Evolutionary conservation across 2,797 vertebrate species (phyloP).

Genomic region (Taenioides sp.): DNA sequence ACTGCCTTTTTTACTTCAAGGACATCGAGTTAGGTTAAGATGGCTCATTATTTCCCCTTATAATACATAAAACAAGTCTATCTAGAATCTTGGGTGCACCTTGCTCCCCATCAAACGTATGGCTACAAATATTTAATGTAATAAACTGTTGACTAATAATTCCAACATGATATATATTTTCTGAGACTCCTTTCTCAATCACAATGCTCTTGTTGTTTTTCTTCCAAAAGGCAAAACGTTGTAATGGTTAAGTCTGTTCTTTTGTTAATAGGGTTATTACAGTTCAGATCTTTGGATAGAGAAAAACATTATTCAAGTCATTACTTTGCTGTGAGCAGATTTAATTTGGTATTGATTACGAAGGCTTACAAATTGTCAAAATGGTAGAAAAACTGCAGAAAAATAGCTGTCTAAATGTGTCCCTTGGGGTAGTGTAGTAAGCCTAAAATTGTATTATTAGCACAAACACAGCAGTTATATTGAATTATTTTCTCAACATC

Average conservation of each 20-base stretch:
- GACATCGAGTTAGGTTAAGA: not conserved
- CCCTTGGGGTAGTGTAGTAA: not conserved
- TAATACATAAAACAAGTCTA: not conserved
- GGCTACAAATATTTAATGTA: not conserved
- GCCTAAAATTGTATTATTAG: not conserved
- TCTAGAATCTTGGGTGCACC: not conserved
- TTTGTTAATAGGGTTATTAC: not conserved
- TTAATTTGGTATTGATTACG: slow-evolving; percentile 7
- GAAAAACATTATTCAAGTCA: not conserved
- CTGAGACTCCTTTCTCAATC: not conserved
- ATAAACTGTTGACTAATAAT: not conserved
- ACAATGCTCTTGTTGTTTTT: not conserved
- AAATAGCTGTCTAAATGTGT: slow-evolving; percentile 5
- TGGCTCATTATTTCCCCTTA: not conserved
- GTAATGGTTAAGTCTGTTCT: not conserved
- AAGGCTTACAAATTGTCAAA: slow-evolving; percentile 10
- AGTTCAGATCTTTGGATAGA: not conserved
- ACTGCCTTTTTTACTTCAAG: slow-evolving; percentile 11
- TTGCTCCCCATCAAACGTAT: not conserved
- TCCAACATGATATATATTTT: not conserved
- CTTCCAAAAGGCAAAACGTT: not conserved
- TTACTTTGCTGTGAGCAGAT: slow-evolving; percentile 13
- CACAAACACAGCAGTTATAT: slow-evolving; percentile 1
- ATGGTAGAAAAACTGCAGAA: slow-evolving; percentile 8
- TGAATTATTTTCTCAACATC: not conserved